Percentiles rank a stretch among this genome's conserved stretches.
These are phyloP conservation scores for Madoqua kirkii DNA, from an alignment of 2,113 vertebrate species.

Conservation along the genomic window DNA sequence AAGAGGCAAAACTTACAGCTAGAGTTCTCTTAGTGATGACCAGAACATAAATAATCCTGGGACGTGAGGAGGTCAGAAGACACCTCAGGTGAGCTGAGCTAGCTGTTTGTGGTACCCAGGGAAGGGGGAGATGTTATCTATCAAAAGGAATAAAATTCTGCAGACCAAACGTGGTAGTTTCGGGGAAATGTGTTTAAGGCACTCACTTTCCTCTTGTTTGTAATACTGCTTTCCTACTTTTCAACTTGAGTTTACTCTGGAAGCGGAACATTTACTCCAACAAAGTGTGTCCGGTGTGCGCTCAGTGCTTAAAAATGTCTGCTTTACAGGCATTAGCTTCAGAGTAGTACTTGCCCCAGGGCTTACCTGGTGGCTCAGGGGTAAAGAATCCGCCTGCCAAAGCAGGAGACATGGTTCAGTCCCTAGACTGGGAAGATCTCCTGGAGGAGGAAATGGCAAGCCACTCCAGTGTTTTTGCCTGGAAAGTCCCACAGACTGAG, in stretches of 20 bases:
- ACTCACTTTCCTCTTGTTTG: not conserved
- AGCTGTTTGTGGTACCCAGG: not conserved
- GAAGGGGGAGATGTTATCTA: not conserved
- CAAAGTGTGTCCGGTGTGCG: not conserved
- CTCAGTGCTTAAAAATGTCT: not conserved
- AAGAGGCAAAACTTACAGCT: not conserved
- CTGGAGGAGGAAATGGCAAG: not conserved
- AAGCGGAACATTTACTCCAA: constrained; percentile 4
- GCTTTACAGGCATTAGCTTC: not conserved
- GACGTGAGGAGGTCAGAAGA: not conserved
- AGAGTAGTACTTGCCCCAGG: not conserved
- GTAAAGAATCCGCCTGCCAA: not conserved
- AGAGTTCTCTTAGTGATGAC: not conserved
- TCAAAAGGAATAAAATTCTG: constrained; percentile 11
- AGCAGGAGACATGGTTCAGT: not conserved
- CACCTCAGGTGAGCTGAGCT: not conserved
- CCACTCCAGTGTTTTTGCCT: not conserved
- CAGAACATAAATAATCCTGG: not conserved
- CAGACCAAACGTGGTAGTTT: not conserved
- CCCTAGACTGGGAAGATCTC: not conserved
- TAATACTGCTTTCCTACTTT: not conserved
- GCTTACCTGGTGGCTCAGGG: not conserved
- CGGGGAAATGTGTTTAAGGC: not conserved
- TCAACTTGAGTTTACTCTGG: constrained; percentile 3
- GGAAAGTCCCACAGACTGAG: not conserved